phyloP scores from a whole-genome alignment of 2,888 invertebrate genomes.

The Acanthosepion pharaonis region DNA sequence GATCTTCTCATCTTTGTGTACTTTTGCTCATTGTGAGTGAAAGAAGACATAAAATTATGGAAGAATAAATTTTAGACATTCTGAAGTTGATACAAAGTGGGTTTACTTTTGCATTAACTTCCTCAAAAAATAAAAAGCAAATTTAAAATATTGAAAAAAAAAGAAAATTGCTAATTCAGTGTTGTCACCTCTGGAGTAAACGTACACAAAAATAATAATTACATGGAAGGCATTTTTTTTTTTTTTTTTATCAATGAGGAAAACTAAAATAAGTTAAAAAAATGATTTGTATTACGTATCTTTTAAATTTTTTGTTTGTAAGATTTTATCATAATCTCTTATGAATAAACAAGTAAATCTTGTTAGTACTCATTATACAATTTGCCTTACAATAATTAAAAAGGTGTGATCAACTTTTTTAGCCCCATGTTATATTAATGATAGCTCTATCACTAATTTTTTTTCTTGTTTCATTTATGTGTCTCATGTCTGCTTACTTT shows the following conservation, averaged over 20 bases:
- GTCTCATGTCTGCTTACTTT: neutral
- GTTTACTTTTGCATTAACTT: neutral
- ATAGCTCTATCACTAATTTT: neutral
- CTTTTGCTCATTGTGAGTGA: neutral
- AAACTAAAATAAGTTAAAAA: neutral
- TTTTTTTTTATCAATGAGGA: neutral
- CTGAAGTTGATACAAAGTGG: neutral
- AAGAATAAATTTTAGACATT: neutral
- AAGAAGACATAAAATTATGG: neutral
- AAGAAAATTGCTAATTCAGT: neutral
- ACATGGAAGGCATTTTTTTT: neutral
- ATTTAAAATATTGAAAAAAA: neutral
- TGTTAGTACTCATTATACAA: neutral
- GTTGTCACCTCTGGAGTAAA: too few species aligned
- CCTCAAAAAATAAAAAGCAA: neutral
- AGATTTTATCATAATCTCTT: neutral
- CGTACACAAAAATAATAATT: too few species aligned
- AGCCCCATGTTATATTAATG: neutral
- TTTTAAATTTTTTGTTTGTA: neutral
- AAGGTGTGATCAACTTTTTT: neutral
- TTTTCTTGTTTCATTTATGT: neutral
- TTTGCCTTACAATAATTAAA: neutral
- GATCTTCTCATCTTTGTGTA: neutral
- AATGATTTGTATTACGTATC: neutral
- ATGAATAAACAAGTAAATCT: neutral